A percentile compares a stretch with the other conserved stretches of the same genome.
Conservation (phyloP, 2,113 vertebrate genomes). For the Chitala chitala region DNA sequence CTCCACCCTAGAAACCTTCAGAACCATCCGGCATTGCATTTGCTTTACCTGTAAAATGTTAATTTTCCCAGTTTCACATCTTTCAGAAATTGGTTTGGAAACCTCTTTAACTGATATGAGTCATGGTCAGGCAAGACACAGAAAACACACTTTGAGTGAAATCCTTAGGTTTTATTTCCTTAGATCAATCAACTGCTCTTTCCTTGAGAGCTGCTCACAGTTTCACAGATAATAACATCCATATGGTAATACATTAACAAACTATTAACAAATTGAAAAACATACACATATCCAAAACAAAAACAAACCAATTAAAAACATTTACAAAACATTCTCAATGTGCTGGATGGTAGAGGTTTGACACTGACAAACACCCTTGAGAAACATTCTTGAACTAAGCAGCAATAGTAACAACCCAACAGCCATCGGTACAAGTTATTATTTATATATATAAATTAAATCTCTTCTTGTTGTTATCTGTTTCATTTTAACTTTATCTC, state of each 20-base stretch:
- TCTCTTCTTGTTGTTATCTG: constrained; percentile 22
- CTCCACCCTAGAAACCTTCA: neutral
- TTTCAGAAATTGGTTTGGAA: neutral
- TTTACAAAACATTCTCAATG: constrained; percentile 38
- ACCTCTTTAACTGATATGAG: neutral
- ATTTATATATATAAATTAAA: constrained; percentile 24
- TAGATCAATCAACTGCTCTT: neutral
- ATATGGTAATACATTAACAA: constrained; percentile 45
- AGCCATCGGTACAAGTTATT: neutral
- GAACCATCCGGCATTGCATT: neutral
- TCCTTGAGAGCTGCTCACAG: neutral
- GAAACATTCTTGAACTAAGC: constrained; percentile 10
- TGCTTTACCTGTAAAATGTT: neutral
- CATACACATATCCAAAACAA: constrained; percentile 44
- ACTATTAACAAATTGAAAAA: constrained; percentile 46
- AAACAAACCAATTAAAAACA: constrained; percentile 32
- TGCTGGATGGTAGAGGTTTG: neutral
- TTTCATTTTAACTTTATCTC: constrained; percentile 12
- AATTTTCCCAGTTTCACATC: neutral
- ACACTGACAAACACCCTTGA: too few species aligned
- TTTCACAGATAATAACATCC: constrained; percentile 1
- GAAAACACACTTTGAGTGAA: neutral
- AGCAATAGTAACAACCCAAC: constrained; percentile 9
- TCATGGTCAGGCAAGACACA: neutral
- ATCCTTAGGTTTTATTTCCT: constrained; percentile 20